phyloP scores from a whole-genome alignment of 1,140 invertebrate genomes.

The Whitmania pigra region DNA sequence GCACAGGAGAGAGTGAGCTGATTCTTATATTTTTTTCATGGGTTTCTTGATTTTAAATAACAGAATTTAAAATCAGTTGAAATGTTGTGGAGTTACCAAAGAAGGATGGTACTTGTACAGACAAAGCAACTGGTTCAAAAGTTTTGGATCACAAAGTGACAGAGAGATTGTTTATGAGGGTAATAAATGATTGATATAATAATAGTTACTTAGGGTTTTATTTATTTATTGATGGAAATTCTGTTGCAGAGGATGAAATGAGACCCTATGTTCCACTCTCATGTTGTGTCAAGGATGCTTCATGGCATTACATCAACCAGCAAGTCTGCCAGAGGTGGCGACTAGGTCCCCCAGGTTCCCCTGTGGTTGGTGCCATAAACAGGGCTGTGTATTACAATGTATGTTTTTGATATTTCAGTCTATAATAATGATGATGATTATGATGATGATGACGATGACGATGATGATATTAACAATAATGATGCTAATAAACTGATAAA shows the following conservation, averaged over 20 bases:
- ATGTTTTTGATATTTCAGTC: background rate
- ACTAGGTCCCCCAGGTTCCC: conserved; percentile 22
- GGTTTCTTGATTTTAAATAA: background rate
- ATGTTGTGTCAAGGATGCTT: conserved; percentile 23
- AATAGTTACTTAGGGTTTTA: background rate
- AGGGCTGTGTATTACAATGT: conserved; percentile 23
- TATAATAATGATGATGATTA: no score
- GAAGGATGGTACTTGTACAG: conserved; percentile 24
- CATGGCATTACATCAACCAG: conserved; percentile 18
- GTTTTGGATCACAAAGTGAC: conserved; percentile 20
- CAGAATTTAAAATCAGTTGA: conserved; percentile 11
- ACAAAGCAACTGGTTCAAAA: conserved; percentile 23
- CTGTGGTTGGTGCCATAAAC: conserved; percentile 22
- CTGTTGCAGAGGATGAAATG: conserved; percentile 16
- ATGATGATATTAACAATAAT: no score
- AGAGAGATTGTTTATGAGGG: conserved; percentile 15
- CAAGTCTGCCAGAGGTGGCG: conserved; percentile 24
- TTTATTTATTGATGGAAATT: background rate
- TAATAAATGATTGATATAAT: background rate
- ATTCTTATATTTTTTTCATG: background rate
- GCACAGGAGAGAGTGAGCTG: conserved; percentile 24
- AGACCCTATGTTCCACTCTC: conserved; percentile 24
- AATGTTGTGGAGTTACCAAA: conserved; percentile 24
- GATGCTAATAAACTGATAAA: no score
- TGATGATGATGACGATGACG: no score